phyloP scores from a whole-genome alignment of 2,888 invertebrate genomes.

The Drosophila kanekoi region DNA sequence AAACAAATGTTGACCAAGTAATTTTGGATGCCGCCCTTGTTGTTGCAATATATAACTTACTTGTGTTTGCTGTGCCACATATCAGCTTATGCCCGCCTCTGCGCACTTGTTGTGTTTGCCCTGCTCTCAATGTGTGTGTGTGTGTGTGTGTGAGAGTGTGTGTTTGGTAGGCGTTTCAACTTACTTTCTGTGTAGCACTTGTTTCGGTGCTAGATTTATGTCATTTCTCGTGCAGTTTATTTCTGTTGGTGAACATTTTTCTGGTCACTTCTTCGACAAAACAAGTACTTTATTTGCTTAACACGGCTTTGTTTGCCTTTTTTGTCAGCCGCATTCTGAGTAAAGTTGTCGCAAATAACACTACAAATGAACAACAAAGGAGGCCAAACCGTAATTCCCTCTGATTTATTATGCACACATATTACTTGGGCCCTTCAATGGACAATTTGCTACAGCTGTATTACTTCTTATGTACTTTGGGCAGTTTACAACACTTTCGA shows the following conservation, averaged over 20 bases:
- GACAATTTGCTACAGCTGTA: background rate
- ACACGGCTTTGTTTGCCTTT: conserved; percentile 53
- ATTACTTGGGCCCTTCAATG: background rate
- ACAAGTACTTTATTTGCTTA: conserved; percentile 70
- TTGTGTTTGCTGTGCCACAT: conserved; percentile 60
- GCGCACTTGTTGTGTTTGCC: conserved; percentile 22
- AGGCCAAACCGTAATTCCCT: background rate
- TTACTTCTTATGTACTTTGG: background rate
- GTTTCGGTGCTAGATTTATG: conserved; percentile 67
- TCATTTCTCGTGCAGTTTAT: conserved; percentile 60
- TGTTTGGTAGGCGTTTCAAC: conserved; percentile 57
- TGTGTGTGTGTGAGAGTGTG: conserved; percentile 1
- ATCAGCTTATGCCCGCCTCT: conserved; percentile 20
- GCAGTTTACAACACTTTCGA: too few species aligned
- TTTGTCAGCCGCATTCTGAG: conserved; percentile 1
- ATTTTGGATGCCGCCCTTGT: conserved; percentile 15
- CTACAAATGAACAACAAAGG: conserved; percentile 43
- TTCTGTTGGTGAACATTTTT: conserved; percentile 35
- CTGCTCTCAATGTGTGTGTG: conserved; percentile 16
- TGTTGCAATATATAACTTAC: conserved; percentile 60
- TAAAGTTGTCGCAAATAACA: conserved; percentile 49
- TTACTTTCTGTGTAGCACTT: conserved; percentile 61
- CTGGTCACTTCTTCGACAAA: conserved; percentile 26
- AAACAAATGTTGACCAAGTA: conserved; percentile 44
- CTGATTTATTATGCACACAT: conserved; percentile 38